phyloP scores from a whole-genome alignment of 2,888 invertebrate genomes.

The Belgica antarctica region DNA sequence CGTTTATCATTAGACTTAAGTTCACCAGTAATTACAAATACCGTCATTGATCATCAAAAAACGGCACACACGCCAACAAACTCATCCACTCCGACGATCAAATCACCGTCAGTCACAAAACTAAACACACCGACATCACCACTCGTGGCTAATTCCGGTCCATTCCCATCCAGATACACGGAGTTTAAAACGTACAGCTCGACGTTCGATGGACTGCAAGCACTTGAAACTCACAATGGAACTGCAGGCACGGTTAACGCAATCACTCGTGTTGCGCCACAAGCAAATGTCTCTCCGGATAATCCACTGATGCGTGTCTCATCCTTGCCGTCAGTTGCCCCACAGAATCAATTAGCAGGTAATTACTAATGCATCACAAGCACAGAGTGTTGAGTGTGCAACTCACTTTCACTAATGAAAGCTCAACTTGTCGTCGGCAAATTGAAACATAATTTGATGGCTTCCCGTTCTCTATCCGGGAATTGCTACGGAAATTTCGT shows the following conservation, averaged over 20 bases:
- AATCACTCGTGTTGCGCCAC: constrained; percentile 1
- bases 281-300: constrained; percentile 35
- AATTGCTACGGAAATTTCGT: too few relatives aligned
- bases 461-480: neutral
- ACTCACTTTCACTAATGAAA: constrained; percentile 15
- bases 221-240: constrained; percentile 42
- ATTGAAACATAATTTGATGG: constrained; percentile 29
- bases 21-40: constrained; percentile 47
- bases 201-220: constrained; percentile 45
- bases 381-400: too few relatives aligned
- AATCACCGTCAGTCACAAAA: constrained; percentile 36
- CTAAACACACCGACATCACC: constrained; percentile 39
- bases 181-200: constrained; percentile 46
- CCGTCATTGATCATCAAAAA: constrained; percentile 45
- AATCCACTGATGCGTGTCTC: constrained; percentile 46
- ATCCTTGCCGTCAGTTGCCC: constrained; percentile 46
- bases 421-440: neutral
- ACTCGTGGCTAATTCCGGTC: constrained; percentile 27
- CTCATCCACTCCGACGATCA: constrained; percentile 13
- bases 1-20: constrained; percentile 51
- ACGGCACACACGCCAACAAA: constrained; percentile 32
- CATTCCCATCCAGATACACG: constrained; percentile 45
- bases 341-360: constrained; percentile 38
- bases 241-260: constrained; percentile 23
- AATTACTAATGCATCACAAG: constrained; percentile 39